A percentile compares a stretch with the other conserved stretches of the same genome.
Evolutionary conservation across 2,888 invertebrate species (phyloP).

Genomic region (Drosophila cracens): DNA sequence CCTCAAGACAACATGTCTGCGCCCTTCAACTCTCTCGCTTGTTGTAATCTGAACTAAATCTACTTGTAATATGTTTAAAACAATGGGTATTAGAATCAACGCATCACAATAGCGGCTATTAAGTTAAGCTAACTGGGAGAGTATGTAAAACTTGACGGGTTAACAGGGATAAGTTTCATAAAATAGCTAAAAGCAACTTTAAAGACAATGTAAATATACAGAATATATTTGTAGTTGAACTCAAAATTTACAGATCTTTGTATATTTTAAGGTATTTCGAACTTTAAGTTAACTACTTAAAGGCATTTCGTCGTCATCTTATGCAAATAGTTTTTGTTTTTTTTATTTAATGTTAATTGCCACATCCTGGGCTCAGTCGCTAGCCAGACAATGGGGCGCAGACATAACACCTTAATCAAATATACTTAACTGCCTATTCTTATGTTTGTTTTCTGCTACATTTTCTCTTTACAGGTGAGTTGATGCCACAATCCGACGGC

Average conservation of each 20-base stretch:
- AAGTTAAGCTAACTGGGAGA: constrained; percentile 29
- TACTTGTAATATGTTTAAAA: constrained; percentile 76
- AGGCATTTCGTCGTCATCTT: constrained; percentile 18
- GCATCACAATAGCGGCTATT: constrained; percentile 62
- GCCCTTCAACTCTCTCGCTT: constrained; percentile 22
- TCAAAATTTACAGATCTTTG: background rate
- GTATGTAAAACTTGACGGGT: constrained; percentile 9
- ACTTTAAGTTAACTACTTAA: constrained; percentile 2
- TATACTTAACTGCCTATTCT: constrained; percentile 68
- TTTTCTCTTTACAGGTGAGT: constrained; percentile 75
- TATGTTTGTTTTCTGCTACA: constrained; percentile 70
- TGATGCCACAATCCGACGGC: constrained; percentile 38
- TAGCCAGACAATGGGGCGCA: constrained; percentile 56
- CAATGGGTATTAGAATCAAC: constrained; percentile 66
- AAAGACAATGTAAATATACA: background rate
- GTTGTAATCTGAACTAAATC: constrained; percentile 71
- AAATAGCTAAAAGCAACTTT: background rate
- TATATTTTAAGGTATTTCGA: background rate
- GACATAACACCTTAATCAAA: constrained; percentile 71
- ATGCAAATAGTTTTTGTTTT: constrained; percentile 55
- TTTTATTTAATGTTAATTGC: constrained; percentile 63
- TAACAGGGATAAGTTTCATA: constrained; percentile 19
- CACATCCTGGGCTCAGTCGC: constrained; percentile 29
- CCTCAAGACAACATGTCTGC: constrained; percentile 50
- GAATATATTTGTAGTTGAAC: background rate